Conservation (phyloP, 2,888 invertebrate species). For the Eurytoma adleriae region DNA sequence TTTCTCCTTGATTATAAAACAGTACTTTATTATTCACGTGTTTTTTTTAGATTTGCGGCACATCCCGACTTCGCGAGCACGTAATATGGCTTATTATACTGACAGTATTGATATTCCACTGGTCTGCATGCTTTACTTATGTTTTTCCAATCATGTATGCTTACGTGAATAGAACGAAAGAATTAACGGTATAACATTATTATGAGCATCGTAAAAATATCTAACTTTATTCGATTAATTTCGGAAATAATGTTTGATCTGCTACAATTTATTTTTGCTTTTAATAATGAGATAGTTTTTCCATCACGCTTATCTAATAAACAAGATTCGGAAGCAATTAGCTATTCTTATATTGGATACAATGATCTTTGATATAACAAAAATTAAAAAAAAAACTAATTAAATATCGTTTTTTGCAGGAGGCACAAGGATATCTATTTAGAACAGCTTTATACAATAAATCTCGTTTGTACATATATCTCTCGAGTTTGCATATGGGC, state of each 20-base stretch:
- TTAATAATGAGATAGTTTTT: conserved; percentile 60
- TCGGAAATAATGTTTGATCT: too few species aligned
- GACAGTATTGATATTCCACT: conserved; percentile 67
- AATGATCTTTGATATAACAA: background rate
- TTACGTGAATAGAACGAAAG: conserved; percentile 57
- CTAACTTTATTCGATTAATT: too few species aligned
- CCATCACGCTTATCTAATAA: background rate
- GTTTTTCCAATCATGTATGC: conserved; percentile 64
- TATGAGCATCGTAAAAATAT: too few species aligned
- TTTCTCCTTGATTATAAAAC: background rate
- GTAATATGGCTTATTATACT: conserved; percentile 64
- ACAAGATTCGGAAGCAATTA: background rate
- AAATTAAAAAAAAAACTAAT: background rate
- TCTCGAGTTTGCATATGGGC: conserved; percentile 67
- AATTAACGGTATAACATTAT: too few species aligned
- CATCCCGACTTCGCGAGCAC: conserved; percentile 60
- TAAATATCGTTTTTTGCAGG: conserved; percentile 50
- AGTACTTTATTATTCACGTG: background rate
- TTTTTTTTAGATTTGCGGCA: conserved; percentile 60
- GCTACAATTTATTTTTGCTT: too few species aligned
- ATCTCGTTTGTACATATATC: conserved; percentile 61
- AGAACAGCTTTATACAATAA: conserved; percentile 57
- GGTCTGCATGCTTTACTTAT: conserved; percentile 68
- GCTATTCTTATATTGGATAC: background rate
- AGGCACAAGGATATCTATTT: conserved; percentile 61